These are phyloP conservation scores for Macaria notata DNA, from an alignment of 2,888 invertebrate genomes.

Conservation along the genomic window DNA sequence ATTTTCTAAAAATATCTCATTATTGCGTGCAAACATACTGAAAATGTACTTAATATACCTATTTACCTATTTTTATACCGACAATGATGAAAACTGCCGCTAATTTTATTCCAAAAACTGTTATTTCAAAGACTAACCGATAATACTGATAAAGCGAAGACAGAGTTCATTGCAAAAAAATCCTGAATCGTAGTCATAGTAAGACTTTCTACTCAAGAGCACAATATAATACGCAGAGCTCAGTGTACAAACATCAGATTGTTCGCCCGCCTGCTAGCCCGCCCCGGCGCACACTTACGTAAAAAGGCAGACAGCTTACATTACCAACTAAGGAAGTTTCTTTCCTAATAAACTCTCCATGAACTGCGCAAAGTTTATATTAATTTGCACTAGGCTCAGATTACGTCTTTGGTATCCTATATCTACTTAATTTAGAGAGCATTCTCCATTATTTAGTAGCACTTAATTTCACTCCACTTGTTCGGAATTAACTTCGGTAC, in stretches of 20 bases:
- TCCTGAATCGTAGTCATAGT: too few species aligned
- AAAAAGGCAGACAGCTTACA: conserved; percentile 20
- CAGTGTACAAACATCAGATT: not conserved
- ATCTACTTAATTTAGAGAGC: conserved; percentile 35
- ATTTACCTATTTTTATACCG: too few species aligned
- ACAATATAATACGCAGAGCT: too few species aligned
- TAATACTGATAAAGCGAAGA: too few species aligned
- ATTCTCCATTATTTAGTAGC: conserved; percentile 38
- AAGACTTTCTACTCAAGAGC: too few species aligned
- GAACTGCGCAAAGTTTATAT: conserved; percentile 30
- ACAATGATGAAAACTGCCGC: too few species aligned
- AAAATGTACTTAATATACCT: too few species aligned
- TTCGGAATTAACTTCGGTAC: conserved; percentile 36
- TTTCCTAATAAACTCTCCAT: conserved; percentile 28
- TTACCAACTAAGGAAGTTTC: conserved; percentile 25
- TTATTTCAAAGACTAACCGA: too few species aligned
- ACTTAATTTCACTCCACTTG: conserved; percentile 38
- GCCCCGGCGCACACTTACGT: conserved; percentile 7
- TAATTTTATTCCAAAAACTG: too few species aligned
- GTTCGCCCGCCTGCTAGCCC: not conserved
- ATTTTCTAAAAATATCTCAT: too few species aligned
- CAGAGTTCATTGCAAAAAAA: too few species aligned
- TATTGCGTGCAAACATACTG: too few species aligned
- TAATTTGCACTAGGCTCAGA: conserved; percentile 30
- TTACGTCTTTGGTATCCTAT: conserved; percentile 33